A percentile compares a stretch with the other conserved stretches of the same genome.
Evolutionary conservation across 2,113 vertebrate species (phyloP).

Genomic region (Amphiprion percula): DNA sequence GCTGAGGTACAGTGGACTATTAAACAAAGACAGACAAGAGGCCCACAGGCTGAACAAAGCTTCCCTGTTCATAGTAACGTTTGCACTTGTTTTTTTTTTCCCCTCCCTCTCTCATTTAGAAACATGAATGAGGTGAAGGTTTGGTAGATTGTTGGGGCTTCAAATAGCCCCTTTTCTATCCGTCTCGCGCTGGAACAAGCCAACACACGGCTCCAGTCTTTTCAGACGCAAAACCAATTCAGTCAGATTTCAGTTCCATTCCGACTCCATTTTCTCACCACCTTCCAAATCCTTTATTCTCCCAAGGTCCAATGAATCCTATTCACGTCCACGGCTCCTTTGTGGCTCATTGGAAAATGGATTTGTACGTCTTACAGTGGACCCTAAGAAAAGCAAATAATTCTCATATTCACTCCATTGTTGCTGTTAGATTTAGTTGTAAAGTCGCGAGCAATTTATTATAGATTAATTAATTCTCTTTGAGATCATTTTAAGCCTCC

Average conservation of each 20-base stretch:
- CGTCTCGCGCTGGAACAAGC: constrained; percentile 45
- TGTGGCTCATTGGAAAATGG: constrained; percentile 43
- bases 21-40: constrained; percentile 46
- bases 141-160: constrained; percentile 53
- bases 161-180: constrained; percentile 59
- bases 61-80: constrained; percentile 43
- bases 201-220: constrained; percentile 37
- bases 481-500: background rate
- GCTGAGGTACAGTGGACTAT: constrained; percentile 58
- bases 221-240: constrained; percentile 62
- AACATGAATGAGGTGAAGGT: constrained; percentile 63
- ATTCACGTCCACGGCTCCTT: constrained; percentile 32
- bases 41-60: constrained; percentile 58
- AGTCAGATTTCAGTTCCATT: constrained; percentile 46
- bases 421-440: constrained; percentile 34
- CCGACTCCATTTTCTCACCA: constrained; percentile 38
- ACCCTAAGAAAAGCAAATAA: constrained; percentile 23
- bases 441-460: constrained; percentile 28
- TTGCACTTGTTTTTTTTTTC: constrained; percentile 49
- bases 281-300: constrained; percentile 37
- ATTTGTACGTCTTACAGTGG: constrained; percentile 36
- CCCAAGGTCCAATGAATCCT: constrained; percentile 20
- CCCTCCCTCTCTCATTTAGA: constrained; percentile 53
- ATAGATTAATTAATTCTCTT: constrained; percentile 1
- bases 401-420: constrained; percentile 29